phyloP scores from a whole-genome alignment of 2,113 vertebrate species.

The Chinchilla lanigera region DNA sequence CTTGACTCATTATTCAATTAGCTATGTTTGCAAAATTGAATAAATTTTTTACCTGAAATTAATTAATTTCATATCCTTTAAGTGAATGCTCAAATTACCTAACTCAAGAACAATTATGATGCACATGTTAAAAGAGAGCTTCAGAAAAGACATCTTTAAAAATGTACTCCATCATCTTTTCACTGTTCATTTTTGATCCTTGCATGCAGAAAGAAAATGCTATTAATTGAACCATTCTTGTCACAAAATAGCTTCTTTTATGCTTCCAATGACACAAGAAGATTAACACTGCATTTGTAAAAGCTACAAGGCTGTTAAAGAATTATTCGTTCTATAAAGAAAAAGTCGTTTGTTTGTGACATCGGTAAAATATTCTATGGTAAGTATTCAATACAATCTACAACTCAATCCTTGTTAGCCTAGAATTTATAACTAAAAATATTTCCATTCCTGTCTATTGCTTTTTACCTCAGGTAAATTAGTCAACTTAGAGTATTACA shows the following conservation, averaged over 20 bases:
- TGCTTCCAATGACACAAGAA: conserved; percentile 40
- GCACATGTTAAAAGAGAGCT: conserved; percentile 54
- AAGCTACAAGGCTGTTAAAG: conserved; percentile 46
- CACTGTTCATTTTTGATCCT: conserved; percentile 53
- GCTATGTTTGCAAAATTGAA: conserved; percentile 53
- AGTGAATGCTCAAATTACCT: conserved; percentile 62
- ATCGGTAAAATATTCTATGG: conserved; percentile 39
- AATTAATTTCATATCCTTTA: conserved; percentile 63
- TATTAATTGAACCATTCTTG: conserved; percentile 65
- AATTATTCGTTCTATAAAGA: conserved; percentile 49
- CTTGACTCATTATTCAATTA: conserved; percentile 63
- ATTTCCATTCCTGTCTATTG: not conserved
- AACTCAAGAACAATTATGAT: conserved; percentile 47
- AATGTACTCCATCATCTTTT: conserved; percentile 52
- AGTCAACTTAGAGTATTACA: not conserved
- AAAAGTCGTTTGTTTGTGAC: conserved; percentile 41
- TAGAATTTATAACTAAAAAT: conserved; percentile 41
- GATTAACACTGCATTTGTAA: conserved; percentile 53
- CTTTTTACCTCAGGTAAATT: not conserved
- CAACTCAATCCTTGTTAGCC: not conserved
- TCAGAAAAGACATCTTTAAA: conserved; percentile 63
- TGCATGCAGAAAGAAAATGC: conserved; percentile 20
- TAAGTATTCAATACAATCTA: conserved; percentile 17
- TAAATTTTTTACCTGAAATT: conserved; percentile 67
- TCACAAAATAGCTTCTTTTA: conserved; percentile 59